phyloP scores from a whole-genome alignment of 2,888 invertebrate genomes.

The Nomada fabriciana region DNA sequence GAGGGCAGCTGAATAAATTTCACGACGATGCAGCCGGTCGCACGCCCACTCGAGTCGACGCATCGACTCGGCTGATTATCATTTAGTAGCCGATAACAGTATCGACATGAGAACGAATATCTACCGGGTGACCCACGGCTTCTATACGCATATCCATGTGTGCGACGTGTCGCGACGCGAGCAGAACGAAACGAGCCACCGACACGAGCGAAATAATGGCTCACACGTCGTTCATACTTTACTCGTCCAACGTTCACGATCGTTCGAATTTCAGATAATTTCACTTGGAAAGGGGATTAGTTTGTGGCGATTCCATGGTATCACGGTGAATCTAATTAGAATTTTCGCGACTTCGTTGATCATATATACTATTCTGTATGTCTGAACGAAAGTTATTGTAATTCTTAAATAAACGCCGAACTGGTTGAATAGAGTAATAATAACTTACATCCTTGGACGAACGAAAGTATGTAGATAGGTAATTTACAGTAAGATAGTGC shows the following conservation, averaged over 20 bases:
- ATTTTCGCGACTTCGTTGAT: too few species aligned
- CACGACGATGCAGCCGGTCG: conserved; percentile 55
- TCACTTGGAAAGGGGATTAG: too few species aligned
- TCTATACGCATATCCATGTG: background rate
- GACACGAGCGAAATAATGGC: conserved; percentile 49
- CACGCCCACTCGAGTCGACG: conserved; percentile 58
- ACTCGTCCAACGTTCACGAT: conserved; percentile 8
- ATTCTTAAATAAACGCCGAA: too few species aligned
- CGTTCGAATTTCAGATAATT: background rate
- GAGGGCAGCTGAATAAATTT: conserved; percentile 61
- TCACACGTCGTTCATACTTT: conserved; percentile 13
- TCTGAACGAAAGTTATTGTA: too few species aligned
- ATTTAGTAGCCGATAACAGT: conserved; percentile 64
- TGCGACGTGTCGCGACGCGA: background rate
- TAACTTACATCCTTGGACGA: too few species aligned
- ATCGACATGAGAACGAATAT: conserved; percentile 66
- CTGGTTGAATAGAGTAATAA: too few species aligned
- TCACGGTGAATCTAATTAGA: too few species aligned
- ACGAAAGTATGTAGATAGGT: too few species aligned
- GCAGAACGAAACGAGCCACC: conserved; percentile 1
- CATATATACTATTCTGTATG: too few species aligned
- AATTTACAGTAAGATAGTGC: too few species aligned
- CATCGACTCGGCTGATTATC: conserved; percentile 62
- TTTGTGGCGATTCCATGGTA: too few species aligned
- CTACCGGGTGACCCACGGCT: conserved; percentile 64